Evolutionary conservation across 1,140 invertebrate genomes (phyloP), one percentile per base, ranked within the genome.

Genomic region (Zaprionus ornatus): DNA sequence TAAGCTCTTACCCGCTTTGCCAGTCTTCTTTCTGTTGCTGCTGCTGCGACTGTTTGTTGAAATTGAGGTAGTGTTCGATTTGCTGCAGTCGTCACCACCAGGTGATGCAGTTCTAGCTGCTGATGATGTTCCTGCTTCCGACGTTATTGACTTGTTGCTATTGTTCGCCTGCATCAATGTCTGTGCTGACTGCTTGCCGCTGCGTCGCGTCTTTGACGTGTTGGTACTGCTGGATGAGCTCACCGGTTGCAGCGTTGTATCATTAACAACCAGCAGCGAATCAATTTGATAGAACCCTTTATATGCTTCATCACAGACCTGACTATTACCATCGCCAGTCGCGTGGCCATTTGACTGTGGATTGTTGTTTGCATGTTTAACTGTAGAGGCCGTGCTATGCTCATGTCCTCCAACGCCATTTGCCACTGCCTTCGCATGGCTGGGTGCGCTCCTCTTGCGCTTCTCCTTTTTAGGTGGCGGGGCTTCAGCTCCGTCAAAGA

Each of bases 401-500:
- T 5, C 40, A 17, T 7, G 6, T 45, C n/a, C 40, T 2, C 6
- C 40, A 17, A 35, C 55, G 4, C 82, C 82, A 69, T 84, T 84
- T 3, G 56, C 2, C 25, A 48, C 35, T 35, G 78, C 13, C 4
- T 85, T 81, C 1, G 23, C 9, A 52, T 68, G 21, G 32, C 40
- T 19, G 40, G 70, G 1, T 15, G 40, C 52, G 35, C 27, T 19
- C 10, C 27, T 40, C 19, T 91, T 81, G 29, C 90, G 78, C 12
- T 88, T 68, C 54, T 68, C 83, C 48, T 87, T 91, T 37, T 80
- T 90, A 5, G 69, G 40, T 17, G 73, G 76, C 78, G 71, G 61
- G 64, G 92, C 80, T 80, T 74, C 92, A 29, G 71, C 81, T 65
- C 92, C 93, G 54, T 92, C 94, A 35, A 93, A 92, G 23, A 93